Evolutionary conservation across 2,888 invertebrate genomes (phyloP), one percentile per base, ranked within the genome.

Genomic region (Entomobrya multifasciata): DNA sequence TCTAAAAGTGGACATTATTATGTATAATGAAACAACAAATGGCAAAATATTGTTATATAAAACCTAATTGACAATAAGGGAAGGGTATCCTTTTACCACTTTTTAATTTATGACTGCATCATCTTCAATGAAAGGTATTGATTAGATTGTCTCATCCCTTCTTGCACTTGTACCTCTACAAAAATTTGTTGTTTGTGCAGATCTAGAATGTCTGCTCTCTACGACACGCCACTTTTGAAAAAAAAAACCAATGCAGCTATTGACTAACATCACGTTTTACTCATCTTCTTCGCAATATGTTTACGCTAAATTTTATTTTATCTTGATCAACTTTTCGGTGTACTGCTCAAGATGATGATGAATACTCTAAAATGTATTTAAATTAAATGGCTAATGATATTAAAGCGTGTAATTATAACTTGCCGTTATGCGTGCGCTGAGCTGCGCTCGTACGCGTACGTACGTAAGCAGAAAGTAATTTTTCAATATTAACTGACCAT

Each of bases 91-190:
- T 52, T 55, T 67, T 70, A 67, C 67, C 70, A 82, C 47, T 60
- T 82, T 67, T 60, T 47, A 82, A 82, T 82, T 82, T 82, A 82
- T 72, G 55, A 82, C 72, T 60, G 81, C 81, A 82, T 72, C 81
- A 82, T 82, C 81, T 27, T 82, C 72, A 70, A 70, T 72, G 72
- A 72, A 70, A 60, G 52, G 81, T 82, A 82, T 82, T 82, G 81
- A 82, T 82, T 82, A 82, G 81, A 36, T 72, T 80, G 80, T 80
- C 80, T 65, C 60, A 20, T 57, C 44, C 22, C 22, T 30, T 30
- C 17, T n/a, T 77, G 55, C 41, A 41, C 76, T 49, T 55, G 36
- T 55, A 77, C 57, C 67, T 52, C 17, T 41, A 52, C 80, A 55
- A 27, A 80, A n/a, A n/a, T 67, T 80, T 80, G 55, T n/a, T n/a